Evolutionary conservation across 2,113 vertebrate genomes (phyloP).

Genomic region (Amphilophus citrinellus): DNA sequence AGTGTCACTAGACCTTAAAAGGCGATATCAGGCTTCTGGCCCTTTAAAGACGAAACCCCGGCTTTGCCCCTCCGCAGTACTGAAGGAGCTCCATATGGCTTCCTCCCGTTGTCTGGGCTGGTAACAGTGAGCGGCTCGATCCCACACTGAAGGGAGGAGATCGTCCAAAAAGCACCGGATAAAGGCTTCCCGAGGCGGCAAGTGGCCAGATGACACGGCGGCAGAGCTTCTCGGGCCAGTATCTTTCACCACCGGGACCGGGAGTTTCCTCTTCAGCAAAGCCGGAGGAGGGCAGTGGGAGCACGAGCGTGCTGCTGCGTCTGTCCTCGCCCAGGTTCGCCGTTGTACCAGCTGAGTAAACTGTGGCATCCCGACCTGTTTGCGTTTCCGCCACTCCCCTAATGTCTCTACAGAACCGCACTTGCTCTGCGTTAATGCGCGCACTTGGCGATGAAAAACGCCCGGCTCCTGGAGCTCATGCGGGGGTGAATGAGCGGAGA

Average conservation of each 20-base stretch:
- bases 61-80: slow-evolving; percentile 45
- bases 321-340: slow-evolving; percentile 68
- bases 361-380: slow-evolving; percentile 41
- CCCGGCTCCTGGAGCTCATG: slow-evolving; percentile 28
- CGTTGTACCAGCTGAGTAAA: slow-evolving; percentile 77
- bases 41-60: slow-evolving; percentile 80
- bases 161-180: slow-evolving; percentile 9
- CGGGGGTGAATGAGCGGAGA: slow-evolving; percentile 49
- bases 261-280: slow-evolving; percentile 28
- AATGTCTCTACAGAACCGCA: background rate
- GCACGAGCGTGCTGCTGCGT: slow-evolving; percentile 53
- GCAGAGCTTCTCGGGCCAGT: slow-evolving; percentile 33
- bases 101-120: slow-evolving; percentile 50
- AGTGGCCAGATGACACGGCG: slow-evolving; percentile 64
- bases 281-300: slow-evolving; percentile 50
- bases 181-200: slow-evolving; percentile 36
- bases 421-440: slow-evolving; percentile 19
- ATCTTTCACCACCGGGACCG: slow-evolving; percentile 31
- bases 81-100: slow-evolving; percentile 70
- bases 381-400: slow-evolving; percentile 18
- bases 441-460: slow-evolving; percentile 32
- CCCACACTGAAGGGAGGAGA: slow-evolving; percentile 18
- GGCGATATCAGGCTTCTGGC: slow-evolving; percentile 67
- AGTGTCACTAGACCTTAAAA: slow-evolving; percentile 14
- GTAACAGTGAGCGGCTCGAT: slow-evolving; percentile 22